Conservation (phyloP, 2,888 invertebrate genomes). For the Drosophila acutilabella region DNA sequence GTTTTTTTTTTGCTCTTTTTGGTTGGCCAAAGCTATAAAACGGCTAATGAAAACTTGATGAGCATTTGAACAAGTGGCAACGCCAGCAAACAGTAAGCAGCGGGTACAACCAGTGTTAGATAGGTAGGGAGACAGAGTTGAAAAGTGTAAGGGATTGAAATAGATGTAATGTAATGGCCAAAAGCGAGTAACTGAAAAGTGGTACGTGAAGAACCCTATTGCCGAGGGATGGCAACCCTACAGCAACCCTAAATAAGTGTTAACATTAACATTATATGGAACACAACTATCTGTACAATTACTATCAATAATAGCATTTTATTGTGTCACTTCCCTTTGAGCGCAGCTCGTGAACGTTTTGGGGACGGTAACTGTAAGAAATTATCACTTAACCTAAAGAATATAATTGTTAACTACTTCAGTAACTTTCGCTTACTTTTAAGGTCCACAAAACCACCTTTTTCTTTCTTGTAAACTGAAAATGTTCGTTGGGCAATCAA, state of each 20-base stretch:
- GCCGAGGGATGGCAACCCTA: not conserved
- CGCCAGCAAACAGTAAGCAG: constrained; percentile 4
- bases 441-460: no score
- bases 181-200: constrained; percentile 47
- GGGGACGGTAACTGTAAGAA: not conserved
- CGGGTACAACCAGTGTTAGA: not conserved
- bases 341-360: constrained; percentile 21
- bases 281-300: constrained; percentile 9
- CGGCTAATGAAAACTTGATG: constrained; percentile 77
- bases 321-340: constrained; percentile 14
- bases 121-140: not conserved
- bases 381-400: not conserved
- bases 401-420: not conserved
- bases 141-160: not conserved
- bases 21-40: constrained; percentile 46
- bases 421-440: not conserved
- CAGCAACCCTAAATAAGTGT: not conserved
- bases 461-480: not conserved
- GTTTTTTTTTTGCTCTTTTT: constrained; percentile 2
- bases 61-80: constrained; percentile 66
- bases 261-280: constrained; percentile 4
- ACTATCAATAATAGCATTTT: not conserved
- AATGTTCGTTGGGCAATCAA: constrained; percentile 8
- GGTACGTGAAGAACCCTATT: constrained; percentile 8
- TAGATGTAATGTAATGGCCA: constrained; percentile 20